Evolutionary conservation across 2,797 vertebrate species (phyloP), one percentile per base, ranked within the genome.

Genomic region (Arremon brunneinucha): DNA sequence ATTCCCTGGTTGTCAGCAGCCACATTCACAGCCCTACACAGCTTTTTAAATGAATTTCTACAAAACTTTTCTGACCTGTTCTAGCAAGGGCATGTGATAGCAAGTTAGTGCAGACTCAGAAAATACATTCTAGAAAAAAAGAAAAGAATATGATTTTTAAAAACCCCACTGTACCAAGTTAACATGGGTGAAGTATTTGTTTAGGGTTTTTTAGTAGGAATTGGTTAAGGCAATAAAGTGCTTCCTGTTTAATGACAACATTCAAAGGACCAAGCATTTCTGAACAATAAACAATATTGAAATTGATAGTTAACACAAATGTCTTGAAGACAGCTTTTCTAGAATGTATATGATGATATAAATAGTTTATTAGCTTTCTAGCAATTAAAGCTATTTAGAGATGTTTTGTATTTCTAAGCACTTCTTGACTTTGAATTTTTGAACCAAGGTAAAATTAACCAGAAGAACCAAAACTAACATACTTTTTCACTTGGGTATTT

Each of bases 341-440:
- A 60, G 37, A 75, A 46, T 14, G 4, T 14, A 16, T 57, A 20
- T n/a, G 10, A 49, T 37, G 26, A 32, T 46, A 24, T 41, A 86
- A 92, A 65, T 55, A 41, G 41, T 41, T 41, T 28, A 68, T 79
- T 64, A 22, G 3, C 21, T 60, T 78, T 82, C 26, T 49, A 65
- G 10, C 64, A 35, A 76, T n/a, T 64, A 47, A 74, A 74, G 8
- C 3, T 79, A 63, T n/a, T 80, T 72, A 65, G 49, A 85, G 32
- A 28, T 44, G 14, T 46, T 89, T 94, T 56, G 6, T 26, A 55
- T 72, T 89, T 89, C 49, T 78, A 75, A 89, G 16, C 27, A 52
- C 26, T 60, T 16, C 3, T 71, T 52, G 10, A 22, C 12, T 89
- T 67, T 41, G 35, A 27, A 57, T 43, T 67, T 83, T 86, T 91